Conservation (phyloP, 2,888 invertebrate genomes). For the Drosophila phalerata region DNA sequence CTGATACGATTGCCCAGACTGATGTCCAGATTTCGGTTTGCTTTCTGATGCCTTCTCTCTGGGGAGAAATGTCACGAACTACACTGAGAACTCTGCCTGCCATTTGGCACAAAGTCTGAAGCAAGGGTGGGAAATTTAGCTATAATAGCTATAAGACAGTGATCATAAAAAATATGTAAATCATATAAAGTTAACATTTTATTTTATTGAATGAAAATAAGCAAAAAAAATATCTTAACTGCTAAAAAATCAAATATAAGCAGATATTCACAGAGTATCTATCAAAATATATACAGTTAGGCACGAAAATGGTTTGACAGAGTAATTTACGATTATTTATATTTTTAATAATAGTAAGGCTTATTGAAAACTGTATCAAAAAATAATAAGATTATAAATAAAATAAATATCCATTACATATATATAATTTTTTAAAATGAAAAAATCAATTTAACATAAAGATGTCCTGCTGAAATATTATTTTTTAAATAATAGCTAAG, state of each 20-base stretch:
- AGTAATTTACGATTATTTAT: too few relatives aligned
- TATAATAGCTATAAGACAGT: background rate
- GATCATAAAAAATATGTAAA: background rate
- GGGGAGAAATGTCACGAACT: constrained; percentile 39
- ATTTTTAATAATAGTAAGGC: too few relatives aligned
- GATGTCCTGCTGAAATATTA: background rate
- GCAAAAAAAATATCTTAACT: too few relatives aligned
- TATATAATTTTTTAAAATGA: background rate
- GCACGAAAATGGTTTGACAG: too few relatives aligned
- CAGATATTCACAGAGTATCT: background rate
- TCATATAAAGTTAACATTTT: background rate
- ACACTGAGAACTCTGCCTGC: constrained; percentile 47
- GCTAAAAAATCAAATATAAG: background rate
- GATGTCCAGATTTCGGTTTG: constrained; percentile 53
- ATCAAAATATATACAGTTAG: too few relatives aligned
- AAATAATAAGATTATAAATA: too few relatives aligned
- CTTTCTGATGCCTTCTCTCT: constrained; percentile 33
- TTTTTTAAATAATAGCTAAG: too few relatives aligned
- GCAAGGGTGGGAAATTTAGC: background rate
- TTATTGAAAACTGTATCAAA: too few relatives aligned
- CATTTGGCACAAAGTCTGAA: background rate
- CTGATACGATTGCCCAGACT: constrained; percentile 69
- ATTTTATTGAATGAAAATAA: too few relatives aligned
- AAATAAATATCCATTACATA: background rate
- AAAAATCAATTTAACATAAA: too few relatives aligned